phyloP scores from a whole-genome alignment of 2,797 vertebrate genomes.

The Coranthus polyacanthus region DNA sequence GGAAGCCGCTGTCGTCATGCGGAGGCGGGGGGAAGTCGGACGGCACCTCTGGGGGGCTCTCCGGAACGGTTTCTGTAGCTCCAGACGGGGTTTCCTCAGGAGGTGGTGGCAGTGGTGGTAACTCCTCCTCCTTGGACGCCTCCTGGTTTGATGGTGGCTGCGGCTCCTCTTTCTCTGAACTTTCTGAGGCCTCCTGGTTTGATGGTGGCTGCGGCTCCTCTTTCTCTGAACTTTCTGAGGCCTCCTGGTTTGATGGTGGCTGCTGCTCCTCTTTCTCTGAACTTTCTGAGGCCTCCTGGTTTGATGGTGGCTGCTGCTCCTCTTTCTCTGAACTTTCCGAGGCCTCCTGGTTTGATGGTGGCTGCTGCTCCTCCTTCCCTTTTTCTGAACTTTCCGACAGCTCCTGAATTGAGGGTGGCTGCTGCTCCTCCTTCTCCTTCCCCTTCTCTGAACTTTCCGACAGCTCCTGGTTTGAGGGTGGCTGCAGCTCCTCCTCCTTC shows the following conservation, averaged over 20 bases:
- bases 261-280: background rate
- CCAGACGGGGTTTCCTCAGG: constrained; percentile 1
- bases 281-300: background rate
- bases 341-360: constrained; percentile 13
- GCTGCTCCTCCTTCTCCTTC: too few species aligned
- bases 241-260: constrained; percentile 22
- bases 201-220: too few species aligned
- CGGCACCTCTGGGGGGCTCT: constrained; percentile 30
- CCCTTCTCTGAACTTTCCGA: background rate
- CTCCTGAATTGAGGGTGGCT: too few species aligned
- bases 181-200: too few species aligned
- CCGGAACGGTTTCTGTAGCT: background rate
- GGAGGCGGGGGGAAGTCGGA: constrained; percentile 33
- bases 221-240: background rate
- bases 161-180: too few species aligned
- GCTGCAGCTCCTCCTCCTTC: constrained; percentile 16
- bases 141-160: too few species aligned
- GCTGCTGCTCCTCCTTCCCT: background rate
- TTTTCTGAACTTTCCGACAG: too few species aligned
- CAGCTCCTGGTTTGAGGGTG: constrained; percentile 24
- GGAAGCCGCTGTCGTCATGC: constrained; percentile 55
- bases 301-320: background rate
- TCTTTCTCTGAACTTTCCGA: constrained; percentile 14
- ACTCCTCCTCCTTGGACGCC: background rate
- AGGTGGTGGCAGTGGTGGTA: constrained; percentile 3